Percentiles rank a stretch among this genome's conserved stretches.
These are phyloP conservation scores for Philereme transversata DNA, from an alignment of 2,888 invertebrate species.

Conservation along the genomic window DNA sequence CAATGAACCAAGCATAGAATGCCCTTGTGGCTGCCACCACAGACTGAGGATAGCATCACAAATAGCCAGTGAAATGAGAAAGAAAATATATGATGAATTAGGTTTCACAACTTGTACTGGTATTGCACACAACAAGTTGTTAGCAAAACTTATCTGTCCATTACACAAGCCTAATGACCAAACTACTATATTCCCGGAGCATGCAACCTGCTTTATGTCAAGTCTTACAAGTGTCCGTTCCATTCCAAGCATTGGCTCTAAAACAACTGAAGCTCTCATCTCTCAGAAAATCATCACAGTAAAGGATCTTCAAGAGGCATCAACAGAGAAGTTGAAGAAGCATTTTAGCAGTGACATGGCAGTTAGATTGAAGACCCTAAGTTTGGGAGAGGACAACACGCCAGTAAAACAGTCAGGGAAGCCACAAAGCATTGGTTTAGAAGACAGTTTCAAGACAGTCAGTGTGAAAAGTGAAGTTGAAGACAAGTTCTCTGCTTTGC, in stretches of 20 bases:
- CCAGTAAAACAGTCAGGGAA: constrained; percentile 89
- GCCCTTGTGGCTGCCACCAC: constrained; percentile 89
- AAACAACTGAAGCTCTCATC: constrained; percentile 86
- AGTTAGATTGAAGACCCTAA: constrained; percentile 86
- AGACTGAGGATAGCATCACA: constrained; percentile 88
- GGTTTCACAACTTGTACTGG: constrained; percentile 93
- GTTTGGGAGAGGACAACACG: constrained; percentile 89
- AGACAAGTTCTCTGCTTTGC: constrained; percentile 87
- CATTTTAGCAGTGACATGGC: constrained; percentile 88
- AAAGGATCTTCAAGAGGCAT: constrained; percentile 86
- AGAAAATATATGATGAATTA: constrained; percentile 86
- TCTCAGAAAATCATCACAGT: constrained; percentile 87
- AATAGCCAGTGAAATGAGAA: constrained; percentile 90
- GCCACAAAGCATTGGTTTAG: constrained; percentile 91
- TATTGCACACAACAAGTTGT: constrained; percentile 91
- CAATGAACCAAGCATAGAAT: constrained; percentile 81
- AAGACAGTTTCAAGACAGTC: constrained; percentile 90
- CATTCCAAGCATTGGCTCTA: constrained; percentile 91
- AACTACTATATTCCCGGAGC: constrained; percentile 89
- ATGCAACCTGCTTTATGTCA: constrained; percentile 86
- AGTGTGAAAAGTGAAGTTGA: constrained; percentile 89
- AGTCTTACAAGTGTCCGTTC: constrained; percentile 84
- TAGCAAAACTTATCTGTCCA: constrained; percentile 90
- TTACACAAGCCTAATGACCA: constrained; percentile 93
- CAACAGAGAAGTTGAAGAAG: constrained; percentile 84